Percentiles rank a stretch among this genome's conserved stretches.
phyloP scores from a whole-genome alignment of 1,140 invertebrate species.

The Elymnias hypermnestra region DNA sequence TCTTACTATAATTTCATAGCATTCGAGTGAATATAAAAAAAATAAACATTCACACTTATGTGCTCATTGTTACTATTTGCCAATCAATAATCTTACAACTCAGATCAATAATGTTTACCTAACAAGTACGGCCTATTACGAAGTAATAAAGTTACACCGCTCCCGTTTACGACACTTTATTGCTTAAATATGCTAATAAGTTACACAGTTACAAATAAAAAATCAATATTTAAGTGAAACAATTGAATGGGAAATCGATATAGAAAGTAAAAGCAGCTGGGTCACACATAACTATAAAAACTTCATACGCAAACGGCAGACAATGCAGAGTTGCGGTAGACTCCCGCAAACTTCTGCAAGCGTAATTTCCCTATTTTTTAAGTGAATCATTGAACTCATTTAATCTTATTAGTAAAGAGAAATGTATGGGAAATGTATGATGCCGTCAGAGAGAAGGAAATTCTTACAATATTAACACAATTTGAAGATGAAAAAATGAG shows the following conservation, averaged over 20 bases:
- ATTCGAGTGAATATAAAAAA: too few species aligned
- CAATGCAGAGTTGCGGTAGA: slow-evolving; percentile 7
- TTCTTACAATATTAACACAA: too few species aligned
- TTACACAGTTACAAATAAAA: slow-evolving; percentile 3
- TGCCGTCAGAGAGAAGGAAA: slow-evolving; percentile 3
- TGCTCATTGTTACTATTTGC: too few species aligned
- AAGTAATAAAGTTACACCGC: too few species aligned
- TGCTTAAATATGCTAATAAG: not conserved
- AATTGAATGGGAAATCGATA: slow-evolving; percentile 12
- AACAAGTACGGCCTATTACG: not conserved
- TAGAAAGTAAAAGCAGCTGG: slow-evolving; percentile 12
- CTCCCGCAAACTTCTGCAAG: slow-evolving; percentile 6
- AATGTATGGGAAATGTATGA: slow-evolving; percentile 22
- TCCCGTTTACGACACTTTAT: not conserved
- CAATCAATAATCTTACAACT: too few species aligned
- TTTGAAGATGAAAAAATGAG: too few species aligned
- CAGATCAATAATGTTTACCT: not conserved
- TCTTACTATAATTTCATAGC: too few species aligned
- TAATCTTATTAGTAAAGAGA: slow-evolving; percentile 13
- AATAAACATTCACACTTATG: too few species aligned
- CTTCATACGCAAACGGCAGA: too few species aligned
- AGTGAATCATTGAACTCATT: slow-evolving; percentile 1
- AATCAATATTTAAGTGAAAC: slow-evolving; percentile 2
- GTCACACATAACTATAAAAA: too few species aligned
- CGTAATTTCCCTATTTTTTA: slow-evolving; percentile 14